Base-by-base conservation (phyloP, 2,797 vertebrate species). In the Anguilla marmorata region DNA sequence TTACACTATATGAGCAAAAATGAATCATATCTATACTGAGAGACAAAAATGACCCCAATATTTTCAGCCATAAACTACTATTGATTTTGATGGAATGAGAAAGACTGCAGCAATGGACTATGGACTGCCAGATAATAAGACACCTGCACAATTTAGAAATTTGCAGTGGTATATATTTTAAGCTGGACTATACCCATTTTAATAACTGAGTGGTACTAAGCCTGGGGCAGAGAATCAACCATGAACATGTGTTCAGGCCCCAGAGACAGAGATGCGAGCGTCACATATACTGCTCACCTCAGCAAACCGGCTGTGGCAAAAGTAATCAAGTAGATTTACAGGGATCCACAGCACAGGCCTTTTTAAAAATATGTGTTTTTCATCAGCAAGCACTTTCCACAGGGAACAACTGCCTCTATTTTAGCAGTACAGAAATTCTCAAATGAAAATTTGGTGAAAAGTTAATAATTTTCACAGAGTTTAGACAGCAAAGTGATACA, bases 341-440 rank as follows among this genome's bases (percentile, higher is more conserved):
- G 48, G 41, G 52, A 37, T n/a, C 30, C 30, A 41, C 50, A 79
- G 86, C 14, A 80, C 56, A 87, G 86, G 86, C 33, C 41, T 56
- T 80, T 80, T 41, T 56, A 2, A 24, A 12, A 72, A 37, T 14
- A 27, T 37, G 19, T 79, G 11, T 11, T 37, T 87, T 58, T 56
- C 48, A 41, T 80, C 24, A 80, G 45, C 19, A 37, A 80, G 72
- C 50, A 56, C 86, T 50, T 56, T 56, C 33, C 33, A 50, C 48
- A 56, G 45, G 8, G 63, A 79, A 7, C n/a, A 54, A 48, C 27
- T 86, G 11, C n/a, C 69, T 48, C 16, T 21, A 30, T 74, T 8
- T 12, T 52, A 52, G 50, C 50, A 52, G 11, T n/a, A 76, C 37
- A 52, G 48, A 86, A 76, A 54, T 72, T 76, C 7, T 1, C 24